Evolutionary conservation across 2,797 vertebrate species (phyloP).

Genomic region (Mus caroli): DNA sequence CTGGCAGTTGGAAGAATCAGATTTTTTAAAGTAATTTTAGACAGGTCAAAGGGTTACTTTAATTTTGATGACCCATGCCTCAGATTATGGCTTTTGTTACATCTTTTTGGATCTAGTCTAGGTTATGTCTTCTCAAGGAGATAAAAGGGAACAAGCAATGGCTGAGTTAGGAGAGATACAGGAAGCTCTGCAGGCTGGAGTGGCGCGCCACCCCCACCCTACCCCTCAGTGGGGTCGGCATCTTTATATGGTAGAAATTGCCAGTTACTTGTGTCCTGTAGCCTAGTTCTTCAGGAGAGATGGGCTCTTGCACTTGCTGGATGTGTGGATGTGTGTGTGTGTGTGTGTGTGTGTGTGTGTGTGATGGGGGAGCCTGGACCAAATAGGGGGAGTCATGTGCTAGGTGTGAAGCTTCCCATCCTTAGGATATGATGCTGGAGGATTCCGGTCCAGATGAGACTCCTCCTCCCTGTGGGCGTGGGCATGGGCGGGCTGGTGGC

Average conservation of each 20-base stretch:
- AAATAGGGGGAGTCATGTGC: background rate
- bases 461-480: accelerated
- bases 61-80: background rate
- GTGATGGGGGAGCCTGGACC: background rate
- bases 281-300: conserved; percentile 7
- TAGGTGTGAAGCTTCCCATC: background rate
- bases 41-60: background rate
- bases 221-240: background rate
- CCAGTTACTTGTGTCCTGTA: background rate
- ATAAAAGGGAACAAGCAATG: background rate
- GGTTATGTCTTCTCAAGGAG: background rate
- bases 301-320: background rate
- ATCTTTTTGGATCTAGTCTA: conserved; percentile 35
- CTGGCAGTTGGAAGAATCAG: background rate
- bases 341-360: background rate
- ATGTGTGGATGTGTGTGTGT: too few relatives aligned
- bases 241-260: background rate
- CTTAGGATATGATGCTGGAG: background rate
- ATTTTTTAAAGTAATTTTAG: background rate
- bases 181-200: background rate
- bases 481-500: too few relatives aligned
- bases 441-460: background rate
- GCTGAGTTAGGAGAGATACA: background rate
- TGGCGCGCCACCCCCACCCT: background rate
- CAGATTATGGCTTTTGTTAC: background rate